Evolutionary conservation across 1,140 invertebrate species (phyloP).

Genomic region (Armadillidium nasatum): DNA sequence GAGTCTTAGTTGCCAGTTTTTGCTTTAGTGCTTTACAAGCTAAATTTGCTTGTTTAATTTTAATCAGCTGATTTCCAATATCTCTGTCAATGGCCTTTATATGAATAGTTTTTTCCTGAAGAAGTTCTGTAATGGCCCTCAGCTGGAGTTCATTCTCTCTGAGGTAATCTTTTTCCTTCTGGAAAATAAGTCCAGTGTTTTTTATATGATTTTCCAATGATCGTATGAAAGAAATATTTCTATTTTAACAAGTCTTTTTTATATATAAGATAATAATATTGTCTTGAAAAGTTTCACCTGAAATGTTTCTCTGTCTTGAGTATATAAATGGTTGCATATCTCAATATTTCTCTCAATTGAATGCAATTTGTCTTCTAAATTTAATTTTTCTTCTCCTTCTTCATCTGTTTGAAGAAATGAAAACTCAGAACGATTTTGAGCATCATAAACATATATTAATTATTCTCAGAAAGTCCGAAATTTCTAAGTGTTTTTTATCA

Average conservation of each 20-base stretch:
- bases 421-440: too few species aligned
- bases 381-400: background rate
- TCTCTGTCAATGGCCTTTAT: conserved; percentile 17
- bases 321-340: background rate
- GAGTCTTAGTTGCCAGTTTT: background rate
- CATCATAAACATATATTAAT: too few species aligned
- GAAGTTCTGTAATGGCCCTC: background rate
- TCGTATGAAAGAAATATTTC: too few species aligned
- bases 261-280: too few species aligned
- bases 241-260: too few species aligned
- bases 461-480: too few species aligned
- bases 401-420: background rate
- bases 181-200: too few species aligned
- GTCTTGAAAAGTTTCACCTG: background rate
- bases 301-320: background rate
- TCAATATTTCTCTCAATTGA: background rate
- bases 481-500: too few species aligned
- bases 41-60: conserved; percentile 17
- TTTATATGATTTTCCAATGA: too few species aligned
- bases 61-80: conserved; percentile 19
- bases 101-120: conserved; percentile 21
- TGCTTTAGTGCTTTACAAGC: background rate
- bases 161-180: conserved; percentile 2
- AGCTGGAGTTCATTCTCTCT: conserved; percentile 21
- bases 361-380: conserved; percentile 2